These are phyloP conservation scores for Varanus komodoensis DNA, from an alignment of 2,113 vertebrate species.

Conservation along the genomic window DNA sequence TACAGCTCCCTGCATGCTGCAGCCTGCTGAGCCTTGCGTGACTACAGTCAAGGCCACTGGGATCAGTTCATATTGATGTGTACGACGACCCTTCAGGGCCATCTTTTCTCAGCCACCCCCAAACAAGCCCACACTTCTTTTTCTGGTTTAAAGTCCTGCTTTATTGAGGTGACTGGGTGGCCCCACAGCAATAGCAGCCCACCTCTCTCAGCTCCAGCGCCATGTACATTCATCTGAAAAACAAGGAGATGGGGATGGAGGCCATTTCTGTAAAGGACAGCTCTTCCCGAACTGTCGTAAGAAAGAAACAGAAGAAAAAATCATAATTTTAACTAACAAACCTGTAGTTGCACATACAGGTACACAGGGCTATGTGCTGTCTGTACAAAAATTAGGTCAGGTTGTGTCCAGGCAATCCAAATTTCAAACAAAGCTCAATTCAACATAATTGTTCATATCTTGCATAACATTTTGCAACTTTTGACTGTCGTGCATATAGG, in stretches of 20 bases:
- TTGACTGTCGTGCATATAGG: constrained; percentile 9
- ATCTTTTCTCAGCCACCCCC: background rate
- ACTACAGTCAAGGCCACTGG: background rate
- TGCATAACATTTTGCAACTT: background rate
- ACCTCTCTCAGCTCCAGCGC: background rate
- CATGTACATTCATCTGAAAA: constrained; percentile 22
- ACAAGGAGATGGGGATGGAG: background rate
- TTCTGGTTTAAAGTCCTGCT: constrained; percentile 26
- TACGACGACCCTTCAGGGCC: background rate
- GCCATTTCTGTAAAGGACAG: background rate
- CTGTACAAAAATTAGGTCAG: background rate
- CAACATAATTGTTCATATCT: background rate
- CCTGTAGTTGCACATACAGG: background rate
- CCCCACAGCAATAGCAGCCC: background rate
- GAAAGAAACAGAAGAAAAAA: background rate
- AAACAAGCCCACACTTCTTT: constrained; percentile 9
- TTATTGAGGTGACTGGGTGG: constrained; percentile 29
- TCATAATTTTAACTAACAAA: background rate
- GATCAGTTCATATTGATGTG: background rate
- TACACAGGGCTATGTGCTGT: background rate
- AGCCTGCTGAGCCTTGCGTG: background rate
- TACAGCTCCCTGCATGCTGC: too few species aligned
- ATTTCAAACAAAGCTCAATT: background rate
- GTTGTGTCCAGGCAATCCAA: background rate
- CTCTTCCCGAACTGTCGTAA: background rate